Evolutionary conservation across 2,888 invertebrate species (phyloP).

Genomic region (Nycteola revayana): DNA sequence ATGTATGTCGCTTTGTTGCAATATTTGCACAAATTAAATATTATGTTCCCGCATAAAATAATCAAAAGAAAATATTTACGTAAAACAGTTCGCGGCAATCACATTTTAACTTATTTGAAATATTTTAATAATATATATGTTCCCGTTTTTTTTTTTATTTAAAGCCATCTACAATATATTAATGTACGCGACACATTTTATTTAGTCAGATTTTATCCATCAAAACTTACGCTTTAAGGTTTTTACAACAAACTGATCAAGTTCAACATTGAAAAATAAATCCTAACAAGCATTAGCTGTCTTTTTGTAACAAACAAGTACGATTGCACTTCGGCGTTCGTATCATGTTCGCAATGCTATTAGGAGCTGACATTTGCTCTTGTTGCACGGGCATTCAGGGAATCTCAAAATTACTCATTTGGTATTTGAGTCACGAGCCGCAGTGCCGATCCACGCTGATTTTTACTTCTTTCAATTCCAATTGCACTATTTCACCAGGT

Average conservation of each 20-base stretch:
- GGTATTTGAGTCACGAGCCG: slow-evolving; percentile 74
- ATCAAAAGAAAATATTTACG: too few species aligned
- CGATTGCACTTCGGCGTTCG: slow-evolving; percentile 58
- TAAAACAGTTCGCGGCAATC: too few species aligned
- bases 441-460: slow-evolving; percentile 69
- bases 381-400: slow-evolving; percentile 62
- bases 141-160: too few species aligned
- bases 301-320: slow-evolving; percentile 56
- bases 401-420: slow-evolving; percentile 79
- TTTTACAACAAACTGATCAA: slow-evolving; percentile 19
- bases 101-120: too few species aligned
- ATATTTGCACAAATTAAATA: too few species aligned
- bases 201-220: too few species aligned
- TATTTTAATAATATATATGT: too few species aligned
- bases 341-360: slow-evolving; percentile 72
- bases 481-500: slow-evolving; percentile 72
- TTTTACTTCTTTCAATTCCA: slow-evolving; percentile 79
- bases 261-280: slow-evolving; percentile 31
- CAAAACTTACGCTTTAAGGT: too few species aligned
- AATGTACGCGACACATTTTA: too few species aligned
- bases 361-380: slow-evolving; percentile 74
- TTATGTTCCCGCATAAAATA: too few species aligned
- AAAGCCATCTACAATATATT: too few species aligned
- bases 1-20: too few species aligned
- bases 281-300: slow-evolving; percentile 31